Evolutionary conservation across 2,797 vertebrate genomes (phyloP), one percentile per base, ranked within the genome.

Genomic region (Sebastes miniatus): DNA sequence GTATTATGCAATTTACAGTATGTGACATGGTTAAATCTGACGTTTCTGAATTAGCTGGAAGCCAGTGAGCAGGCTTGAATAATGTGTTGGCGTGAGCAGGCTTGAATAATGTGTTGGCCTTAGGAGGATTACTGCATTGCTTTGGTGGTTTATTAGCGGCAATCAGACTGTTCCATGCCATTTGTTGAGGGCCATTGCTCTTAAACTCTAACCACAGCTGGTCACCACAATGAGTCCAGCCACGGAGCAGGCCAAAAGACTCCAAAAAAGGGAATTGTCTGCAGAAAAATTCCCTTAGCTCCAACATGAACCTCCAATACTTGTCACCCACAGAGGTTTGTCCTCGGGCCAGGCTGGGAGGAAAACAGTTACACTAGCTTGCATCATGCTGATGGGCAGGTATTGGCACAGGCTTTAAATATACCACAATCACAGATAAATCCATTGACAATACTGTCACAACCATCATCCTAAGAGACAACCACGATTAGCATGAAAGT

Each of bases 401-500:
- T 81, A 69, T 67, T 58, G 67, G 58, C 54, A 58, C 31, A 36
- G 43, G 54, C 25, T 77, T 69, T 69, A 65, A 84, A 81, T 36
- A 13, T 5, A 69, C 22, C 56, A 61, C 65, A 80, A 58, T 72
- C 20, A 31, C 76, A 8, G 25, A 69, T 66, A 67, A 81, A 71
- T 65, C 64, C 43, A 76, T 63, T 62, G 71, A 80, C 80, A 75
- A 63, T 31, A 47, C 54, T 29, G 65, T 80, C 73, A 79, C 69
- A 74, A 10, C 22, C 64, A 22, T 80, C 73, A 84, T 39, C 58
- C 29, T 29, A 3, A 54, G 56, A 81, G 31, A 71, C n/a, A 50
- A 20, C 67, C n/a, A 50, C 63, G 39, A 81, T 87, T 82, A 88
- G 67, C 58, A 66, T 66, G 8, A 36, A 36, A 77, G 31, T 52